Conservation (phyloP, 2,888 invertebrate genomes). For the Cryptocephalus moraei region DNA sequence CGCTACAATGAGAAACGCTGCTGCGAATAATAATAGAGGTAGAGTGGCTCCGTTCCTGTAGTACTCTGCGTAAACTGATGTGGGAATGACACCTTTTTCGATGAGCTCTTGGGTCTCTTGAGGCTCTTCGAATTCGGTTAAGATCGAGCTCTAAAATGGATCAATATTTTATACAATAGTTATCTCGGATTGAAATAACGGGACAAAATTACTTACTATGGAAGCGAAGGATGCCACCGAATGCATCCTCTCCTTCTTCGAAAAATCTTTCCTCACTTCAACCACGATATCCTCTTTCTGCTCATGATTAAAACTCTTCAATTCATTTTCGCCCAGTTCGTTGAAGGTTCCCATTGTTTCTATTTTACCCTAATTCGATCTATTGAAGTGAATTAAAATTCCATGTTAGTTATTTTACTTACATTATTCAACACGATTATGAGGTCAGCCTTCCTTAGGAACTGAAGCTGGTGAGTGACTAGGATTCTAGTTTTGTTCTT, state of each 20-base stretch:
- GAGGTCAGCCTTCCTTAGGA: constrained; percentile 54
- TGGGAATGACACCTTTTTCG: constrained; percentile 52
- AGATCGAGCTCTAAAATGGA: constrained; percentile 13
- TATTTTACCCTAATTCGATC: constrained; percentile 45
- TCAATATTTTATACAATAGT: neutral
- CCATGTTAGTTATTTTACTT: constrained; percentile 7
- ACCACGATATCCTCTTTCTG: neutral
- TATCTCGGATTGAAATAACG: neutral
- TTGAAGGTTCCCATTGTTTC: constrained; percentile 47
- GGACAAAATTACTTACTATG: constrained; percentile 15
- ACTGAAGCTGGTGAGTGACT: constrained; percentile 79
- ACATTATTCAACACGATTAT: constrained; percentile 57
- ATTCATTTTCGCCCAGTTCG: constrained; percentile 43
- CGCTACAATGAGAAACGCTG: constrained; percentile 50
- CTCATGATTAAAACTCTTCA: constrained; percentile 10
- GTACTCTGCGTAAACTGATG: constrained; percentile 55
- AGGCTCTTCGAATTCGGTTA: constrained; percentile 34
- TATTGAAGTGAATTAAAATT: neutral
- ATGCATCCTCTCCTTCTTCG: neutral
- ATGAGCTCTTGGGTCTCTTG: constrained; percentile 53
- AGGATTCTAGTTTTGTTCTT: constrained; percentile 60
- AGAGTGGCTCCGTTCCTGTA: constrained; percentile 57
- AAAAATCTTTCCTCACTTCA: neutral
- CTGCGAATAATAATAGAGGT: constrained; percentile 42
- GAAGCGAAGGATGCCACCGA: neutral